phyloP scores from a whole-genome alignment of 2,888 invertebrate species.

The Dicyrtoma fusca region DNA sequence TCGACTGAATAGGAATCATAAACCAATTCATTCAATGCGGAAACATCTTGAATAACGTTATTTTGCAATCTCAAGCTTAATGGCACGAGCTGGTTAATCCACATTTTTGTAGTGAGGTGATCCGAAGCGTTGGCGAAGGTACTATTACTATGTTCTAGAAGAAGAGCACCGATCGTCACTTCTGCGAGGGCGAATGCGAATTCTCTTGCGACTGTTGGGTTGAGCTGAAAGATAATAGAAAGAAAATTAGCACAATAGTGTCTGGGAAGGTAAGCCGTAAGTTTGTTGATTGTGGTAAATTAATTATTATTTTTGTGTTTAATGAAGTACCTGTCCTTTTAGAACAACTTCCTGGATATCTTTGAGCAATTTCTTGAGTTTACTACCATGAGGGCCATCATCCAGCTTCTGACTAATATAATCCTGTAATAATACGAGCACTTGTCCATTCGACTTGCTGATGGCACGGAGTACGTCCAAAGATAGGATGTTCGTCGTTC shows the following conservation, averaged over 20 bases:
- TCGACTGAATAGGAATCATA: constrained; percentile 41
- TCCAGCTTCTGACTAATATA: constrained; percentile 57
- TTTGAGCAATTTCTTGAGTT: constrained; percentile 54
- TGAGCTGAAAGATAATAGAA: constrained; percentile 45
- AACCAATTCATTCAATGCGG: constrained; percentile 46
- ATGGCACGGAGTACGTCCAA: constrained; percentile 64
- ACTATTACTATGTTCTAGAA: not conserved
- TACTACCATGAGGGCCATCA: constrained; percentile 17
- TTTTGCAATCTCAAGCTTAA: constrained; percentile 37
- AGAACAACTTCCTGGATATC: constrained; percentile 37
- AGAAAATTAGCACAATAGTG: not conserved
- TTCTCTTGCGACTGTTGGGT: constrained; percentile 62
- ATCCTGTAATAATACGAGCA: constrained; percentile 58
- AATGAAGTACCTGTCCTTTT: constrained; percentile 11
- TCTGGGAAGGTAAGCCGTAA: not conserved
- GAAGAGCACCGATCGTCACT: constrained; percentile 48
- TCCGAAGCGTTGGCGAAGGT: constrained; percentile 38
- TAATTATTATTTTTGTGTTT: not conserved
- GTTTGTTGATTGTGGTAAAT: not conserved
- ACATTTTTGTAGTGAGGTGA: constrained; percentile 41
- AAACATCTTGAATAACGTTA: constrained; percentile 16
- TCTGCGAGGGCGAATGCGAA: constrained; percentile 62
- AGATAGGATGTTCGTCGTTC: constrained; percentile 65
- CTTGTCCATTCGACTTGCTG: constrained; percentile 61
- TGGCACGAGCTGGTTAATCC: constrained; percentile 43